A percentile compares a stretch with the other conserved stretches of the same genome.
phyloP scores from a whole-genome alignment of 2,888 invertebrate species.

The Melanotus villosus region DNA sequence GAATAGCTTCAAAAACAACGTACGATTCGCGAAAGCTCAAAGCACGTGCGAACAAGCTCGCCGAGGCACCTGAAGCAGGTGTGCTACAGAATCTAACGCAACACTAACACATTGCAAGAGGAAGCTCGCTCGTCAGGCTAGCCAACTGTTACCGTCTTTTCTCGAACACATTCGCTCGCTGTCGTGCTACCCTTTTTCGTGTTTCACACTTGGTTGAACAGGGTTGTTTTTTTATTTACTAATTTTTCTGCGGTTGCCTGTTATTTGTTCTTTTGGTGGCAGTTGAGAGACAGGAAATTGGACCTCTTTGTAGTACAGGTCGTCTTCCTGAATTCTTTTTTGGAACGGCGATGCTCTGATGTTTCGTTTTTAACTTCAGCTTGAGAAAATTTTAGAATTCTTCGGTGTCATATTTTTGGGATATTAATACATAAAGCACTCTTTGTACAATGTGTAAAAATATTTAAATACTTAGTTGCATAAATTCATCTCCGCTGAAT shows the following conservation, averaged over 20 bases:
- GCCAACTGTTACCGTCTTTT: slow-evolving; percentile 49
- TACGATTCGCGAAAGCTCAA: slow-evolving; percentile 19
- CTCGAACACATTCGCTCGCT: slow-evolving; percentile 45
- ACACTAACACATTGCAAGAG: slow-evolving; percentile 43
- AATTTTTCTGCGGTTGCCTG: slow-evolving; percentile 14
- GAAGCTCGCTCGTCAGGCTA: slow-evolving; percentile 37
- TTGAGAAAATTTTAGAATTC: not conserved
- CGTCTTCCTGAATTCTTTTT: not conserved
- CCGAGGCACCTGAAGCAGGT: slow-evolving; percentile 38
- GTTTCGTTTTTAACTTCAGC: not conserved
- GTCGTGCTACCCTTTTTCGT: slow-evolving; percentile 40
- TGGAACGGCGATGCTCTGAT: not conserved
- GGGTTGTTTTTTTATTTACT: slow-evolving; percentile 18
- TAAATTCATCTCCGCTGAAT: too few relatives aligned
- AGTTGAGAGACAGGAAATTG: slow-evolving; percentile 28
- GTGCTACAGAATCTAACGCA: slow-evolving; percentile 40
- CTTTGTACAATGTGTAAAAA: too few relatives aligned
- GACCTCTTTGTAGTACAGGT: slow-evolving; percentile 3
- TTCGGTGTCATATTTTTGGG: too few relatives aligned
- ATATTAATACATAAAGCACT: too few relatives aligned
- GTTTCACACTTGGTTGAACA: slow-evolving; percentile 19
- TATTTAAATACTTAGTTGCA: too few relatives aligned
- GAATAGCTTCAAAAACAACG: not conserved
- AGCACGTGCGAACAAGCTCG: slow-evolving; percentile 37
- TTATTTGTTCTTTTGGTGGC: slow-evolving; percentile 11